A percentile compares a stretch with the other conserved stretches of the same genome.
phyloP scores from a whole-genome alignment of 2,888 invertebrate species.

The Agrochola lota region DNA sequence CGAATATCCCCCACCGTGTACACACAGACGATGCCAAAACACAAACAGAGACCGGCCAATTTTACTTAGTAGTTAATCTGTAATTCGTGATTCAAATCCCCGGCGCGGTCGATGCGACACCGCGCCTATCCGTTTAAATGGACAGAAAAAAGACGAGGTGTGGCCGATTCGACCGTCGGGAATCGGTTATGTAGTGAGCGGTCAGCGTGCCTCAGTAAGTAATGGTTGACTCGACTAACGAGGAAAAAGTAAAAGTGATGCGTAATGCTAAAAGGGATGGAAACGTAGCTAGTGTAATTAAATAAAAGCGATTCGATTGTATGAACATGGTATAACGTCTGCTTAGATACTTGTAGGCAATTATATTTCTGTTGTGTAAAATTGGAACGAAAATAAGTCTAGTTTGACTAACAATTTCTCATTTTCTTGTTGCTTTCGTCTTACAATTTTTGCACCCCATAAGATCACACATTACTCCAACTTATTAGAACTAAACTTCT shows the following conservation, averaged over 20 bases:
- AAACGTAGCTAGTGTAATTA: conserved; percentile 8
- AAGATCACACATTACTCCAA: not conserved
- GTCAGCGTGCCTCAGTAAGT: conserved; percentile 50
- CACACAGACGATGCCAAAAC: conserved; percentile 53
- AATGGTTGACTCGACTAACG: conserved; percentile 41
- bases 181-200: conserved; percentile 64
- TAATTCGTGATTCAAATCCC: conserved; percentile 81
- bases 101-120: conserved; percentile 75
- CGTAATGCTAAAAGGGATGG: conserved; percentile 23
- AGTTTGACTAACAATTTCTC: not conserved
- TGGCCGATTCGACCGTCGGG: conserved; percentile 67
- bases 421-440: fast-evolving
- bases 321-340: not conserved
- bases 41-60: conserved; percentile 69
- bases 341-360: not conserved
- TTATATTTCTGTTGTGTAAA: not conserved
- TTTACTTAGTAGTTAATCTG: conserved; percentile 82
- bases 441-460: not conserved
- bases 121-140: conserved; percentile 83
- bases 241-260: conserved; percentile 48
- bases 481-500: not conserved
- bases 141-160: conserved; percentile 80
- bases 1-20: conserved; percentile 30
- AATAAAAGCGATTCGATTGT: conserved; percentile 16
- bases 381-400: not conserved